phyloP scores from a whole-genome alignment of 2,113 vertebrate genomes.

The Clarias macrocephalus region DNA sequence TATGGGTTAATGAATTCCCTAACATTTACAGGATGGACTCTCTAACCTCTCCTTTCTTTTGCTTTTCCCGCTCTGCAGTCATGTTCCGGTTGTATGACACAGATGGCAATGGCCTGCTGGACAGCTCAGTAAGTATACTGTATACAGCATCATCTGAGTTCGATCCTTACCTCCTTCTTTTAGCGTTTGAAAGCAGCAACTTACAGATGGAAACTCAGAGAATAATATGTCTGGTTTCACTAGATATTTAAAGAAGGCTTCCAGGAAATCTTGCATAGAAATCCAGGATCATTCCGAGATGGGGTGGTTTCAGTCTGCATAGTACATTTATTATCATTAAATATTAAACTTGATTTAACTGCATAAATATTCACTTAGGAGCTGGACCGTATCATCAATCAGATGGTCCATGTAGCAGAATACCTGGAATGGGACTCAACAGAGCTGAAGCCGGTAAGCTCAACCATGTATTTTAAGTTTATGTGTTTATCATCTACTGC shows the following conservation, averaged over 20 bases:
- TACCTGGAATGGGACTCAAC: slow-evolving; percentile 95
- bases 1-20: neutral
- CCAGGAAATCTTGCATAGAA: neutral
- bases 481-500: neutral
- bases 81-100: slow-evolving; percentile 95
- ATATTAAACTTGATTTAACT: slow-evolving; percentile 28
- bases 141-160: neutral
- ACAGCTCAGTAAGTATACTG: slow-evolving; percentile 82
- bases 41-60: slow-evolving; percentile 52
- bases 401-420: slow-evolving; percentile 94
- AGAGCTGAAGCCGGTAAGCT: slow-evolving; percentile 81
- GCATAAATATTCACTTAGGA: slow-evolving; percentile 70
- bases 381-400: slow-evolving; percentile 89
- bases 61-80: slow-evolving; percentile 74
- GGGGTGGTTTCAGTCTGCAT: neutral
- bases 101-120: slow-evolving; percentile 88
- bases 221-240: neutral
- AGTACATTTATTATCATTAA: slow-evolving; percentile 24
- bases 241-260: slow-evolving; percentile 3
- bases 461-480: neutral
- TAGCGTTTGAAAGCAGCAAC: neutral
- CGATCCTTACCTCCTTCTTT: neutral
- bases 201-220: neutral
- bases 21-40: slow-evolving; percentile 7
- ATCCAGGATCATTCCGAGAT: neutral